Base-by-base conservation (phyloP, 2,888 invertebrate genomes). In the Adelognathus sp. region DNA sequence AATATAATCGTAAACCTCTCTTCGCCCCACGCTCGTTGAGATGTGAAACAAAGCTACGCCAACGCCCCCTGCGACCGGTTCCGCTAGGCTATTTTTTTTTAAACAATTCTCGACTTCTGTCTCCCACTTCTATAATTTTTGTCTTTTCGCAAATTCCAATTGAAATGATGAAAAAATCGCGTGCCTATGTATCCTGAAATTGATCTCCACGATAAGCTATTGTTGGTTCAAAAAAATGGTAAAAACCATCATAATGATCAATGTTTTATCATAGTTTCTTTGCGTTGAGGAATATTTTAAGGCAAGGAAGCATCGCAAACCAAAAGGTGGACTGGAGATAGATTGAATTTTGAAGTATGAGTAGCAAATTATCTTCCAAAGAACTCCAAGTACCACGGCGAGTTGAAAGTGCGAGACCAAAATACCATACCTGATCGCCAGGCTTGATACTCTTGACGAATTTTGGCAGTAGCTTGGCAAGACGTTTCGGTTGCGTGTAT, bases 391-490 rank as follows among this genome's bases (percentile, higher is more conserved):
- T n/a, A 36, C 6, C n/a, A 36, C 9, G 9, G 2, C 0, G n/a
- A n/a, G n/a, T n/a, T n/a, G n/a, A n/a, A n/a, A n/a, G n/a, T n/a
- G n/a, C n/a, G n/a, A n/a, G n/a, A n/a, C n/a, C n/a, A 16, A 71
- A 61, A 7, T 14, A 33, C 54, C 33, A 75, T 76, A 90, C 90
- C 86, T 88, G 90, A 88, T 97, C 96, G 1, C 94, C 93, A 0
- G 92, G 88, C 31, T 92, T 93, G 61, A 97, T 94, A 0, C 93
- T 93, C 87, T 96, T 96, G 18, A 96, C 90, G n/a, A 96, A 92
- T 90, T 95, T 96, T 11, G 93, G 93, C 67, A 97, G 92, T 63
- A 95, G 93, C 85, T 93, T 94, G 63, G 94, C 94, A 33, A 97
- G 90, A 63, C 95, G 92, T 83, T 95, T 95, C 0, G 96, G 96